Evolutionary conservation across 2,888 invertebrate genomes (phyloP), one percentile per base, ranked within the genome.

Genomic region (Acronicta alni): DNA sequence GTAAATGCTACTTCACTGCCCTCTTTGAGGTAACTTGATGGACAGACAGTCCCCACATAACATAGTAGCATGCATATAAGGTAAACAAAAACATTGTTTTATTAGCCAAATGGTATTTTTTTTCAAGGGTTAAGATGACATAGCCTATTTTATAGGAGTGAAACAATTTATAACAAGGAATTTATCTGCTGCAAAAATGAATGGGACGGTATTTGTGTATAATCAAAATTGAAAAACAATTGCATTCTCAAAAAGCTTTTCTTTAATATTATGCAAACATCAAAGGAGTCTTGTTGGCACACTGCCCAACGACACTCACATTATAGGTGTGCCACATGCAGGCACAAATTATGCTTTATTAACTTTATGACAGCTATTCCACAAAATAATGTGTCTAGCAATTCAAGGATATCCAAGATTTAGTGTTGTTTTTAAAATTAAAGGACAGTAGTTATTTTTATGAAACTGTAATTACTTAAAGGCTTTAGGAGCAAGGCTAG

Each of bases 201-300:
- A 60, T 60, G 47, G 47, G 14, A n/a, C 43, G n/a, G 15, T 15
- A 43, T 43, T 62, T 46, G 38, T 57, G 5, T 44, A 52, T 38
- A 38, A 45, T 47, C 16, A 38, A 46, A 46, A 46, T 48, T 46
- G 39, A 32, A 57, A 71, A 52, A 68, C 59, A 64, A 64, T 58
- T 32, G 45, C 17, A 47, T 62, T 26, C 46, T 43, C 42, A 63
- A 62, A 67, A 57, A 46, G 57, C 51, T 61, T 59, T 73, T 65
- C 46, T 45, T 67, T 51, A 46, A 61, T 56, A 69, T 62, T 51
- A 65, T 52, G 44, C 62, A 67, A 59, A 57, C 64, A 64, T 64
- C 59, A 66, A 70, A 72, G 57, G 53, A 58, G 60, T 26, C 57
- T 51, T 15, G 39, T 57, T 75, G 75, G 78, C 77, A 68, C 7